Conservation (phyloP, 2,888 invertebrate species). For the Sycophila texana region DNA sequence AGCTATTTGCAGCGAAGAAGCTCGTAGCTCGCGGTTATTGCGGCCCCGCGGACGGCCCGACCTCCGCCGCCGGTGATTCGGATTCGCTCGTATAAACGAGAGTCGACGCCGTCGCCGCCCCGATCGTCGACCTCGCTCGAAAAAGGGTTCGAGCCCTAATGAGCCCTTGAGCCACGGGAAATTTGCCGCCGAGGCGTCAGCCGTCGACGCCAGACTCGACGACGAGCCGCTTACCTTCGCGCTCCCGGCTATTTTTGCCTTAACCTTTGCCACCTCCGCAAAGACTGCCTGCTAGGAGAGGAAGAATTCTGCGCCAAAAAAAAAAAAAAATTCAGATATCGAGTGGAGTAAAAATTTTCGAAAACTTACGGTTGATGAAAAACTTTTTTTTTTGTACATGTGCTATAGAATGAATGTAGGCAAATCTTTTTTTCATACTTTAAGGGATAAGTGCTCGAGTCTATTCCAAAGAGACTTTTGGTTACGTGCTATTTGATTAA, state of each 20-base stretch:
- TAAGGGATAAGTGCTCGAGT: too few species aligned
- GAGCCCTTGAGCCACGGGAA: slow-evolving; percentile 38
- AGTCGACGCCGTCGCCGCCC: neutral
- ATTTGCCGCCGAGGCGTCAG: slow-evolving; percentile 12
- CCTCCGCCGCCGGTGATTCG: slow-evolving; percentile 32
- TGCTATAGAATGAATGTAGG: too few species aligned
- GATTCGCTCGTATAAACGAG: slow-evolving; percentile 41
- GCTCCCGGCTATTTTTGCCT: neutral
- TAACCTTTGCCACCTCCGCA: neutral
- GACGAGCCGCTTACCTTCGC: neutral
- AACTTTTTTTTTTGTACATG: too few species aligned
- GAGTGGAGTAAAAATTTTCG: neutral
- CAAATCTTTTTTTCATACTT: neutral
- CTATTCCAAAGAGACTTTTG: too few species aligned
- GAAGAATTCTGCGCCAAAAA: neutral
- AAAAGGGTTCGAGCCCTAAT: slow-evolving; percentile 45
- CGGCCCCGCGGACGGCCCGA: slow-evolving; percentile 19
- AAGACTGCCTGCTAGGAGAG: neutral
- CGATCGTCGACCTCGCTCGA: slow-evolving; percentile 14
- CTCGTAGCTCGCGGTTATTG: slow-evolving; percentile 56
- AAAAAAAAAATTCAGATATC: neutral
- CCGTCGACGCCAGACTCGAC: slow-evolving; percentile 35
- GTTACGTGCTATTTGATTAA: too few species aligned
- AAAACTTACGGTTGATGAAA: too few species aligned
- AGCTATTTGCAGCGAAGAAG: slow-evolving; percentile 57